Conservation (phyloP, 1,140 invertebrate species). For the Diabrotica virgifera region DNA sequence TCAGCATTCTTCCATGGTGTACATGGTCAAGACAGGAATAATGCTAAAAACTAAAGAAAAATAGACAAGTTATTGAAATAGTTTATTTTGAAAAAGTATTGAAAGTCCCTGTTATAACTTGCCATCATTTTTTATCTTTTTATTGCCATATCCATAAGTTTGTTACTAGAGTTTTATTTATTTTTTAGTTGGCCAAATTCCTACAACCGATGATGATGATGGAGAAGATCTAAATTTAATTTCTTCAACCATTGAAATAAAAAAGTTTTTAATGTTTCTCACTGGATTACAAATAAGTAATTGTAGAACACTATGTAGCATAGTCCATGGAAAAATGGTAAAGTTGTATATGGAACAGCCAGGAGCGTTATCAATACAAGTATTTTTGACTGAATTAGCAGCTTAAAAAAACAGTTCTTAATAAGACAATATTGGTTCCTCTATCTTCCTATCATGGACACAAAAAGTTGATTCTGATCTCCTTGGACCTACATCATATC, state of each 20-base stretch:
- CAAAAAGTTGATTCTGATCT: too few relatives aligned
- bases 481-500: too few relatives aligned
- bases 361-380: slow-evolving; percentile 41
- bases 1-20: too few relatives aligned
- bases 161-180: slow-evolving; percentile 6
- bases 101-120: too few relatives aligned
- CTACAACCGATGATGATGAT: slow-evolving; percentile 22
- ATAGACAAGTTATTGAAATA: too few relatives aligned
- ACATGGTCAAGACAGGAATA: too few relatives aligned
- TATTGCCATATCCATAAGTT: background rate
- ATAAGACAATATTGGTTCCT: too few relatives aligned
- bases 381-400: slow-evolving; percentile 40
- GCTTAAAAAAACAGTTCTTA: too few relatives aligned
- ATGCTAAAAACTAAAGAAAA: too few relatives aligned
- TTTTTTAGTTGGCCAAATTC: slow-evolving; percentile 28
- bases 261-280: slow-evolving; percentile 47
- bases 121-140: too few relatives aligned
- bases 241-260: slow-evolving; percentile 42
- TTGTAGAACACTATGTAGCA: slow-evolving; percentile 42
- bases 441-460: too few relatives aligned
- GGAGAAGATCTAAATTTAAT: slow-evolving; percentile 26
- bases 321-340: slow-evolving; percentile 47
- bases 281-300: slow-evolving; percentile 46
- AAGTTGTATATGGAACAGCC: slow-evolving; percentile 45
- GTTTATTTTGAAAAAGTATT: too few relatives aligned